Percentiles rank a stretch among this genome's conserved stretches.
Evolutionary conservation across 2,888 invertebrate species (phyloP).

Genomic region (Mimas tiliae): DNA sequence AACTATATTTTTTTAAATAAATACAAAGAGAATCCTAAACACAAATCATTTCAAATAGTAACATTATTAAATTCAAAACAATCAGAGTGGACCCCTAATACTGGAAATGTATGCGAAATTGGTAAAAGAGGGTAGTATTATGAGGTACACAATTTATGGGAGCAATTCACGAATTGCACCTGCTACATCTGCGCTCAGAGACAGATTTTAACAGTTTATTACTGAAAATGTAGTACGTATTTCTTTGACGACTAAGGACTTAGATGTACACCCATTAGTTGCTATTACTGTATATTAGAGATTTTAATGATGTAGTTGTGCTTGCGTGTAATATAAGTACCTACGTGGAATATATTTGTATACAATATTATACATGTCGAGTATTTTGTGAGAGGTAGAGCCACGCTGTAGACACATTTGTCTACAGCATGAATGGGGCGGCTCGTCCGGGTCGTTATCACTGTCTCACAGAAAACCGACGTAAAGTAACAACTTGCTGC

Average conservation of each 20-base stretch:
- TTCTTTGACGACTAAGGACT: conserved; percentile 1
- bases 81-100: conserved; percentile 33
- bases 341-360: too few relatives aligned
- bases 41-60: neutral
- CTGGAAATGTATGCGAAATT: conserved; percentile 59
- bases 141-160: conserved; percentile 67
- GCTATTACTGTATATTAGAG: neutral
- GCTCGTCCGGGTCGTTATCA: too few relatives aligned
- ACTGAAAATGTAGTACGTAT: conserved; percentile 7
- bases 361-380: too few relatives aligned
- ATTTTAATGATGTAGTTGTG: neutral
- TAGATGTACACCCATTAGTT: neutral
- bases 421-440: too few relatives aligned
- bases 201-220: conserved; percentile 42
- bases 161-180: conserved; percentile 63
- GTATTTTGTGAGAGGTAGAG: too few relatives aligned
- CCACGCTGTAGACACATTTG: too few relatives aligned
- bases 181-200: conserved; percentile 47
- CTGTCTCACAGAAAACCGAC: too few relatives aligned
- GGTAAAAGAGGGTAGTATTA: conserved; percentile 64
- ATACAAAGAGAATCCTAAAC: neutral
- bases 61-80: neutral
- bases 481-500: too few relatives aligned
- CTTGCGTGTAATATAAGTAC: neutral
- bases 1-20: neutral